Evolutionary conservation across 2,797 vertebrate genomes (phyloP), one percentile per base, ranked within the genome.

Genomic region (Lutjanus campechanus): DNA sequence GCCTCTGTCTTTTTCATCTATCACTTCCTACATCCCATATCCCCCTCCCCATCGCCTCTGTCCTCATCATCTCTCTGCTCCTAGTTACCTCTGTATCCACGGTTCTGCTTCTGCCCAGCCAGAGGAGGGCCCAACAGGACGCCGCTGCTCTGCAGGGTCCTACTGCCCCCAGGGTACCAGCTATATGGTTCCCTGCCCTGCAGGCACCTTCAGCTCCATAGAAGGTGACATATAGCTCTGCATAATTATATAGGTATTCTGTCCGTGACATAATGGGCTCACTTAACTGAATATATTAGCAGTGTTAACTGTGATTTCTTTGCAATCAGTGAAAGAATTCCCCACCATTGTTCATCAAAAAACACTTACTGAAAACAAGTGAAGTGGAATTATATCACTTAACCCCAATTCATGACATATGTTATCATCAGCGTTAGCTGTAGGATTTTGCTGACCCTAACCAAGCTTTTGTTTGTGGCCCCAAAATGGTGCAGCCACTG

Each of bases 41-140:
- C 11, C 15, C 51, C 59, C 43, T 20, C 29, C 56, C 55, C 63
- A 61, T 84, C 47, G 22, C 56, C 51, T 68, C 46, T 71, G 54
- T 83, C 29, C 41, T 66, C 72, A 77, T 87, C 55, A 55, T 73
- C 54, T 64, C 40, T 80, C 65, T 86, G 61, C 77, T 77, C 67
- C 22, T 80, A 96, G 96, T 72, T 96, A 94, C 88, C 62, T 96
- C 59, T 96, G 96, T 85, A 84, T 91, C 72, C 93, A 88, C 8
- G 92, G 95, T 54, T 92, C 95, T 40, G 80, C 88, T 63, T 89
- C 93, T 60, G 73, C 95, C 43, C 93, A 93, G 73, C 96, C 96
- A 63, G 81, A 88, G 70, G 90, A 90, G 58, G 92, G 90, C 36
- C 73, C 74, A 5, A 93, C 91, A 16, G 96, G 96, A 73, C 53